Percentiles rank a stretch among this genome's conserved stretches.
Conservation (phyloP, 1,140 invertebrate species). For the Habropoda laboriosa region DNA sequence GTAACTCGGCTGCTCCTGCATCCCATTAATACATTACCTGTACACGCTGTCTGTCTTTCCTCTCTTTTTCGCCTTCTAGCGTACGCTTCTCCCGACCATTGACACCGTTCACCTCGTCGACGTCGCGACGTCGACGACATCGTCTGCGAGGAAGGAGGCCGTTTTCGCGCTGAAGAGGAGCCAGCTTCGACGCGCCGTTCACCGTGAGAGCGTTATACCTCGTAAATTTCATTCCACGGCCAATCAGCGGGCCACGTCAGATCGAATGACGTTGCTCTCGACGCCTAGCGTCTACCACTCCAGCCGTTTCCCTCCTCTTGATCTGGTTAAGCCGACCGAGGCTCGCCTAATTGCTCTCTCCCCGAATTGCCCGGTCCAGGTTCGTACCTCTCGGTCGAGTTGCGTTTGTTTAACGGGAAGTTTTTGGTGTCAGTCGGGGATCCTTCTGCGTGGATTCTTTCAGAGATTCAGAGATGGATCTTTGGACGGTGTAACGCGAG, state of each 20-base stretch:
- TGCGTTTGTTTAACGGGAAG: background rate
- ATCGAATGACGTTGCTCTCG: constrained; percentile 35
- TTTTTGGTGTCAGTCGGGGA: background rate
- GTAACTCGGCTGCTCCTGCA: constrained; percentile 58
- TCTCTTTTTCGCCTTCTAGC: constrained; percentile 27
- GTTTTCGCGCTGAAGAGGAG: constrained; percentile 7
- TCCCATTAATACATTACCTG: constrained; percentile 70
- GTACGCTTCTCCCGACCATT: constrained; percentile 42
- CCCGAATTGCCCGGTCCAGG: background rate
- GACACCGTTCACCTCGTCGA: constrained; percentile 44
- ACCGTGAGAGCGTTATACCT: constrained; percentile 3
- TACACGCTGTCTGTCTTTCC: constrained; percentile 33
- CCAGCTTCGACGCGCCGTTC: constrained; percentile 3
- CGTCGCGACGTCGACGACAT: background rate
- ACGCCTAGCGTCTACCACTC: background rate
- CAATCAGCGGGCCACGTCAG: constrained; percentile 11
- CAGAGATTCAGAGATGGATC: too few relatives aligned
- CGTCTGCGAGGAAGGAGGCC: background rate
- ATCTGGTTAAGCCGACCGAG: constrained; percentile 14
- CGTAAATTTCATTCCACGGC: constrained; percentile 48
- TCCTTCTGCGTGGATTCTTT: too few relatives aligned
- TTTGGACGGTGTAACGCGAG: too few relatives aligned
- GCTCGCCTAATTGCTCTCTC: background rate
- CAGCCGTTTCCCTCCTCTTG: background rate
- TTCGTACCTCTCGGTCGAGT: background rate